Evolutionary conservation across 2,888 invertebrate species (phyloP).

Genomic region (Leptinotarsa tumamoca): DNA sequence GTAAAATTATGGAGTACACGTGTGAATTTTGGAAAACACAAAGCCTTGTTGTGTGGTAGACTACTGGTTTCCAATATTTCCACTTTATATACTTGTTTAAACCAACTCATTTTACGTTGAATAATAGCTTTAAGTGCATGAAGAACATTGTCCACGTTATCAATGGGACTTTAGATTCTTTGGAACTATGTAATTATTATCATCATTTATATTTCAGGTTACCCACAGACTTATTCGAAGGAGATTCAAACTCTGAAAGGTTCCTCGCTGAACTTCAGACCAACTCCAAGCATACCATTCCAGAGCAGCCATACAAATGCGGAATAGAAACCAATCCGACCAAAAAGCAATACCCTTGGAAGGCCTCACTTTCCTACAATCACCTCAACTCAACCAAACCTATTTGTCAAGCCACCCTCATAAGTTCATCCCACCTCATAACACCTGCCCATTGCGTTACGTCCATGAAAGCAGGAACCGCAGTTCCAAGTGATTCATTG

Average conservation of each 20-base stretch:
- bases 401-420: slow-evolving; percentile 50
- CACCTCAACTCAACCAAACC: slow-evolving; percentile 35
- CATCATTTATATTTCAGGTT: slow-evolving; percentile 8
- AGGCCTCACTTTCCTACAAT: slow-evolving; percentile 41
- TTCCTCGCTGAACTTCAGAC: slow-evolving; percentile 36
- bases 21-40: too few relatives aligned
- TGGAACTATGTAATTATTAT: background rate
- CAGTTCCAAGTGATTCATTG: slow-evolving; percentile 38
- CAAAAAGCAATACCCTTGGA: slow-evolving; percentile 46
- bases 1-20: too few relatives aligned
- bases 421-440: slow-evolving; percentile 47
- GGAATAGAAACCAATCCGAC: slow-evolving; percentile 25
- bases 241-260: slow-evolving; percentile 45
- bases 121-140: too few relatives aligned
- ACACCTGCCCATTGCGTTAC: slow-evolving; percentile 55
- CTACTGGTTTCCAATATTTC: too few relatives aligned
- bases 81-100: too few relatives aligned
- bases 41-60: too few relatives aligned
- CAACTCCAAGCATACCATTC: slow-evolving; percentile 5
- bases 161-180: too few relatives aligned
- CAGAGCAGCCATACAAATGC: slow-evolving; percentile 35
- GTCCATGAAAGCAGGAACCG: slow-evolving; percentile 40
- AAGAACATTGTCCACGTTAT: too few relatives aligned
- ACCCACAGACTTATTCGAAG: slow-evolving; percentile 43
- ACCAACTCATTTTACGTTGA: too few relatives aligned